Percentiles rank a stretch among this genome's conserved stretches.
Conservation (phyloP, 2,797 vertebrate genomes). For the Hydrolagus colliei region DNA sequence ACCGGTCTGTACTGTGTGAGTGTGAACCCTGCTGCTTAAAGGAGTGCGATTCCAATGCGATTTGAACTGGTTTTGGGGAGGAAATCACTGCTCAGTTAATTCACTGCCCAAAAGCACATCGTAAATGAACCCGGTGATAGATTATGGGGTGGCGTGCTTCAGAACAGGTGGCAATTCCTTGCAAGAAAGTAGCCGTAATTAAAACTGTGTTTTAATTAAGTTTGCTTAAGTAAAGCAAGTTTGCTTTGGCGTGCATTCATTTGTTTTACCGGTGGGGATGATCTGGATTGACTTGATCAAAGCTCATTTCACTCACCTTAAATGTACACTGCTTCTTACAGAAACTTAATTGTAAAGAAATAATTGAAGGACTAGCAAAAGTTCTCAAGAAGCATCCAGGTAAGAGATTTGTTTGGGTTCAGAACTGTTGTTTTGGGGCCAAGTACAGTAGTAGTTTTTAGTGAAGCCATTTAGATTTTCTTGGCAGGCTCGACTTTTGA, state of each 20-base stretch:
- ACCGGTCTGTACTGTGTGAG: too few species aligned
- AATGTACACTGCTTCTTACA: constrained; percentile 47
- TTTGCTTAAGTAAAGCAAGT: too few species aligned
- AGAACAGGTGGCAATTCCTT: too few species aligned
- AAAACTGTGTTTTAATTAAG: too few species aligned
- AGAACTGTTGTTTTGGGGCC: background rate
- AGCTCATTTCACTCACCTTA: background rate
- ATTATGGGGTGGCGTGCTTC: too few species aligned
- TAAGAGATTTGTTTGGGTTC: constrained; percentile 44
- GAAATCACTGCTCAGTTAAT: too few species aligned
- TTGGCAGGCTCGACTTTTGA: background rate
- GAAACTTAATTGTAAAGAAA: constrained; percentile 97
- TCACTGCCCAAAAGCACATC: too few species aligned
- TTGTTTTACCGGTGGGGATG: background rate
- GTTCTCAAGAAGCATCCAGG: constrained; percentile 92
- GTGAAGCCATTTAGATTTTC: constrained; percentile 42
- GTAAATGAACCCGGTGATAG: too few species aligned
- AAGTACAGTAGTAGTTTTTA: constrained; percentile 26
- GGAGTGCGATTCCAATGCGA: too few species aligned
- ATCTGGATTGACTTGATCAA: background rate
- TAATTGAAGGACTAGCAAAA: constrained; percentile 93
- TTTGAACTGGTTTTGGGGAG: too few species aligned
- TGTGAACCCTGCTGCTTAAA: too few species aligned
- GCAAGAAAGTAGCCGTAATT: too few species aligned
- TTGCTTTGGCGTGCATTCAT: background rate